A percentile compares a stretch with the other conserved stretches of the same genome.
Evolutionary conservation across 1,140 invertebrate species (phyloP).

Genomic region (Bilobella aurantiaca): DNA sequence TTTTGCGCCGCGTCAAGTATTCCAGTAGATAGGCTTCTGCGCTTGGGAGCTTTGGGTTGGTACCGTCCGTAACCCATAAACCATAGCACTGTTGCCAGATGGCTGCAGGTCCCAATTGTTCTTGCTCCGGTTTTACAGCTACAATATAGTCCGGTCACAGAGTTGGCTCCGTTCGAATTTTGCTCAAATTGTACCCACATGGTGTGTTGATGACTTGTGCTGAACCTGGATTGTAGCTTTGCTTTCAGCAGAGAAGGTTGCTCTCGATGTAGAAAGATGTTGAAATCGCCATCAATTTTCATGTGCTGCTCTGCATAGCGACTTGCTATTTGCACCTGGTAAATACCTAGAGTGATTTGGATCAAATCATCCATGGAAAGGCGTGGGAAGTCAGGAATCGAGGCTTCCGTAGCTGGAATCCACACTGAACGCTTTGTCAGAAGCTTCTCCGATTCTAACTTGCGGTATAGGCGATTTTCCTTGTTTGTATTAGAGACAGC

Average conservation of each 20-base stretch:
- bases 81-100: conserved; percentile 14
- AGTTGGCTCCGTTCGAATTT: not conserved
- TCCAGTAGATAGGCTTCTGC: too few species aligned
- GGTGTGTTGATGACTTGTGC: not conserved
- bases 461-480: not conserved
- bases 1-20: too few species aligned
- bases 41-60: too few species aligned
- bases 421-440: not conserved
- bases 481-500: not conserved
- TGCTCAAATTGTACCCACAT: not conserved
- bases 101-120: conserved; percentile 9
- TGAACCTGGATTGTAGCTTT: too few species aligned
- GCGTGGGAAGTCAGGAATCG: conserved; percentile 1
- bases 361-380: conserved; percentile 2
- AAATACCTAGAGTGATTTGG: conserved; percentile 7
- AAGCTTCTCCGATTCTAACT: not conserved
- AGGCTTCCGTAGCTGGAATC: conserved; percentile 29
- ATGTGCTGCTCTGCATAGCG: not conserved
- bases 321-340: conserved; percentile 3
- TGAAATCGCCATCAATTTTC: not conserved
- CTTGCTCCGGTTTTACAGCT: conserved; percentile 16
- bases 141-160: conserved; percentile 4
- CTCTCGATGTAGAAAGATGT: not conserved
- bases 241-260: not conserved
- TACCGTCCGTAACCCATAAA: conserved; percentile 8